Percentiles rank a stretch among this genome's conserved stretches.
These are phyloP conservation scores for Pristionchus mayeri DNA, from an alignment of 2,888 invertebrate species.

Conservation along the genomic window DNA sequence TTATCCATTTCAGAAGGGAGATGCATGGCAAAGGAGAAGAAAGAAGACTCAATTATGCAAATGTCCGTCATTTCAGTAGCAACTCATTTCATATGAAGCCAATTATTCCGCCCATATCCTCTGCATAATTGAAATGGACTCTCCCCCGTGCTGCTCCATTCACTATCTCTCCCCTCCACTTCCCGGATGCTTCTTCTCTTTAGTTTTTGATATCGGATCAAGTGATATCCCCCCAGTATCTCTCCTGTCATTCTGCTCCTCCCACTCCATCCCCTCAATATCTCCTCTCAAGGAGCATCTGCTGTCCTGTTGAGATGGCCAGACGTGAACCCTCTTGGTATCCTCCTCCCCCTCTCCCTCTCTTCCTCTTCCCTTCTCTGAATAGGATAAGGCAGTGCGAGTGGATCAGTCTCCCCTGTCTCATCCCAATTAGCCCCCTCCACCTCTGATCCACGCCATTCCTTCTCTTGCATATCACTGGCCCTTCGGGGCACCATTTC, in stretches of 20 bases:
- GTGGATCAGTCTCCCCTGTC: conserved; percentile 45
- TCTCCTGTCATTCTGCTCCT: neutral
- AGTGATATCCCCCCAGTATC: conserved; percentile 28
- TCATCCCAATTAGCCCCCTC: no score
- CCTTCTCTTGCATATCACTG: neutral
- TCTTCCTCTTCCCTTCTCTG: neutral
- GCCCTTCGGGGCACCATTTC: neutral
- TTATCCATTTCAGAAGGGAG: neutral
- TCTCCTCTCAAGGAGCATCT: conserved; percentile 40
- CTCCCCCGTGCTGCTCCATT: neutral
- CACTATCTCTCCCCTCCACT: neutral
- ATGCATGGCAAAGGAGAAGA: neutral
- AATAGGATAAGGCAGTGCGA: conserved; percentile 49
- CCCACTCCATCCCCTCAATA: neutral
- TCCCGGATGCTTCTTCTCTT: neutral
- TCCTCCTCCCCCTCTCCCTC: conserved; percentile 15
- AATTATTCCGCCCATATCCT: conserved; percentile 41
- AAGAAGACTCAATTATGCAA: conserved; percentile 40
- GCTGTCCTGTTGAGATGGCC: conserved; percentile 40
- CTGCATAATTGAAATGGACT: conserved; percentile 42
- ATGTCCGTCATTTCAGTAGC: conserved; percentile 33
- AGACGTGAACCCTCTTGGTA: conserved; percentile 46
- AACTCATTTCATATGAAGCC: conserved; percentile 43
- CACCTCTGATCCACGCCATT: neutral
- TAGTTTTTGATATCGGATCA: neutral